Percentiles rank a stretch among this genome's conserved stretches.
Conservation (phyloP, 1,140 invertebrate species). For the Platorchestia sp. region DNA sequence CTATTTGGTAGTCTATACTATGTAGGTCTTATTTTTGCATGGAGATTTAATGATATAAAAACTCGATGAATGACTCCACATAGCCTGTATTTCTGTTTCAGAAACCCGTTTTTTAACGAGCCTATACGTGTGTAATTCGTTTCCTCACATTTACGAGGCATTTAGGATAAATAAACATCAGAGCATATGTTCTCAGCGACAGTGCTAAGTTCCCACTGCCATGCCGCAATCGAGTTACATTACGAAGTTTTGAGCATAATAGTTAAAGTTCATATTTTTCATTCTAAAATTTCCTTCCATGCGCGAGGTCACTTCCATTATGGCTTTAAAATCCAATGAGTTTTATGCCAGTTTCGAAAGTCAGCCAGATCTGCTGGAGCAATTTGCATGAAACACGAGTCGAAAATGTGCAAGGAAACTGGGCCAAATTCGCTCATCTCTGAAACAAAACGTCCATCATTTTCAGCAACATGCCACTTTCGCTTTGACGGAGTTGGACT, state of each 20-base stretch:
- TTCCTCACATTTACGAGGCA: background rate
- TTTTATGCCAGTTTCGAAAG: too few relatives aligned
- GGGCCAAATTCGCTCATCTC: background rate
- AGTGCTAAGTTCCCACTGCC: background rate
- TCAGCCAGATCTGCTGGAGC: background rate
- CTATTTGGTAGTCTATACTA: too few relatives aligned
- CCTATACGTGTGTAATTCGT: background rate
- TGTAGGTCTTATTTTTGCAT: too few relatives aligned
- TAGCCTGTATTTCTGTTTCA: background rate
- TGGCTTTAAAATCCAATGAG: too few relatives aligned
- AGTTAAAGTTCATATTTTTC: background rate
- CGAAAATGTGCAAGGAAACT: background rate
- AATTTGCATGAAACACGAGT: background rate
- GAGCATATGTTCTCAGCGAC: background rate
- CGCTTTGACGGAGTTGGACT: background rate
- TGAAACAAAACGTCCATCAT: background rate
- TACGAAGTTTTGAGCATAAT: background rate
- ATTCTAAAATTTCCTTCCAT: background rate
- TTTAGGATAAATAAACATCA: background rate
- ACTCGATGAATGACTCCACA: background rate
- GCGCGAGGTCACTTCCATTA: background rate
- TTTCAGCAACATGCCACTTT: background rate
- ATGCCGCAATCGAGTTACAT: background rate
- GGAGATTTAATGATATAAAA: background rate
- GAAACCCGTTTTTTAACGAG: background rate